Conservation (phyloP, 2,797 vertebrate species). For the Anguilla megastoma region DNA sequence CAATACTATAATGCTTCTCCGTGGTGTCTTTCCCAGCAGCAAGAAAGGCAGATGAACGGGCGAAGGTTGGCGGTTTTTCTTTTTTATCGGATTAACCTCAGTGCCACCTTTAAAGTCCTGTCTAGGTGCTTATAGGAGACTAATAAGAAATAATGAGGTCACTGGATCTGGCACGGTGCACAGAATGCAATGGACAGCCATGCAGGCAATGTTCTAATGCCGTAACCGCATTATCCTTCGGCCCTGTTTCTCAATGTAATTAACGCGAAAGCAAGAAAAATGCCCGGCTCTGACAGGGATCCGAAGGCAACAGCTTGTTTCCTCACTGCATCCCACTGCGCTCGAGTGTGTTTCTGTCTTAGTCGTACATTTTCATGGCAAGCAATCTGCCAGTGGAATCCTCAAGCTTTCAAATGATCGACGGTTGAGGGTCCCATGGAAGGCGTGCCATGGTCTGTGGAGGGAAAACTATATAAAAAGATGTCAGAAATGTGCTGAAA, state of each 20-base stretch:
- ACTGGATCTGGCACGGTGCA: constrained; percentile 47
- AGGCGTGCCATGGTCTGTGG: constrained; percentile 48
- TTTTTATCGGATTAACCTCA: constrained; percentile 71
- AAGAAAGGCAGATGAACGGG: constrained; percentile 59
- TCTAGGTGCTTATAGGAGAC: constrained; percentile 66
- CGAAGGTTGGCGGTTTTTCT: constrained; percentile 50
- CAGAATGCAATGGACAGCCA: constrained; percentile 57
- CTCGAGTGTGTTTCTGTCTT: neutral
- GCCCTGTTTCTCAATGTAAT: constrained; percentile 55
- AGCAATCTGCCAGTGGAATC: constrained; percentile 60
- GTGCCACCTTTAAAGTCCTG: constrained; percentile 73
- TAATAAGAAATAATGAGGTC: constrained; percentile 76
- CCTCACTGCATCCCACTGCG: neutral
- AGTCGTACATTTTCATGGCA: constrained; percentile 49
- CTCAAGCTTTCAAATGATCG: constrained; percentile 55
- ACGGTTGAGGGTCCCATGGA: constrained; percentile 60
- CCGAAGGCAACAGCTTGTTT: constrained; percentile 33
- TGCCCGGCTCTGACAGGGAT: constrained; percentile 38
- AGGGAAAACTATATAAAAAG: constrained; percentile 44
- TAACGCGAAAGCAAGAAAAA: constrained; percentile 48
- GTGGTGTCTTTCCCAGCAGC: constrained; percentile 34
- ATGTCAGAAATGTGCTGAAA: constrained; percentile 55
- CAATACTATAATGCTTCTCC: constrained; percentile 1
- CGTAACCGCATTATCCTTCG: constrained; percentile 66
- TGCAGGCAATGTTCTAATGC: constrained; percentile 54